Percentiles rank a stretch among this genome's conserved stretches.
Conservation (phyloP, 2,113 vertebrate species). For the Nematolebias whitei region DNA sequence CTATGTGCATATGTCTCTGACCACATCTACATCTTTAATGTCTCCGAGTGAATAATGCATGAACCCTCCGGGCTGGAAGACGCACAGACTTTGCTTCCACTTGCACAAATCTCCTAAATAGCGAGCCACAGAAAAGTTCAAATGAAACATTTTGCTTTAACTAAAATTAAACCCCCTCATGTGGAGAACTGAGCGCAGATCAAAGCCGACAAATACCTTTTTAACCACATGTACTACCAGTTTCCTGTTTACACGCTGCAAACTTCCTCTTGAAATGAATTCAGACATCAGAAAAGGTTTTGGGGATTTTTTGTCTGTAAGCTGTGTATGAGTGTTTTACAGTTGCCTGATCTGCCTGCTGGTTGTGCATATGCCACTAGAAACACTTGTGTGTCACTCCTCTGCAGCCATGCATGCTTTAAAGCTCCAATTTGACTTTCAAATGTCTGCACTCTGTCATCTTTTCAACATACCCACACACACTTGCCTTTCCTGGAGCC, state of each 20-base stretch:
- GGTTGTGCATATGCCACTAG: not conserved
- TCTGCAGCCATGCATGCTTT: slow-evolving; percentile 54
- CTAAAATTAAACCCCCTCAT: slow-evolving; percentile 6
- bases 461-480: slow-evolving; percentile 50
- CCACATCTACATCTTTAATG: slow-evolving; percentile 81
- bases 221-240: slow-evolving; percentile 23
- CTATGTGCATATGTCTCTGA: slow-evolving; percentile 68
- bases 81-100: slow-evolving; percentile 28
- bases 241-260: slow-evolving; percentile 63
- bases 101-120: slow-evolving; percentile 25
- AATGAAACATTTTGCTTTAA: not conserved
- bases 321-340: slow-evolving; percentile 13
- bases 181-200: slow-evolving; percentile 14
- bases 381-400: slow-evolving; percentile 9
- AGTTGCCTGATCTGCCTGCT: slow-evolving; percentile 13
- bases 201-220: slow-evolving; percentile 21
- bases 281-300: slow-evolving; percentile 1
- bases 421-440: slow-evolving; percentile 69
- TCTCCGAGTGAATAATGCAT: slow-evolving; percentile 73
- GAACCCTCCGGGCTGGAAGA: slow-evolving; percentile 49
- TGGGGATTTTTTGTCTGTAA: not conserved
- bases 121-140: not conserved
- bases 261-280: slow-evolving; percentile 47
- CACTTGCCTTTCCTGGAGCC: slow-evolving; percentile 2
- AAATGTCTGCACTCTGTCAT: slow-evolving; percentile 57